A percentile compares a stretch with the other conserved stretches of the same genome.
Conservation (phyloP, 2,113 vertebrate genomes). For the Mellivora capensis region DNA sequence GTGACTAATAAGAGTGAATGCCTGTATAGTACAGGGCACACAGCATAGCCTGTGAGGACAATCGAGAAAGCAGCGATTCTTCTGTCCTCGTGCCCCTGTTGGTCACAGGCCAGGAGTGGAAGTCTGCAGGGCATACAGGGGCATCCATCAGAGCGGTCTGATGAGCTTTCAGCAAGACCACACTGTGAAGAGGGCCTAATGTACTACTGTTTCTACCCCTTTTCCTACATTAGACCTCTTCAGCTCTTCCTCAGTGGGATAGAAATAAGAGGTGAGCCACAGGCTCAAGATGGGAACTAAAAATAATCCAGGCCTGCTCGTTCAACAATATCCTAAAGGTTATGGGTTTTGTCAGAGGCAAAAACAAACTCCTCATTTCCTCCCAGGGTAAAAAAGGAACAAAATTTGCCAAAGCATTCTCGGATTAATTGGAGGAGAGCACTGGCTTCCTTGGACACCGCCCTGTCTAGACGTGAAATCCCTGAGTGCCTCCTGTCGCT, state of each 20-base stretch:
- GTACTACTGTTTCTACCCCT: neutral
- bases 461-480: conserved; percentile 30
- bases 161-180: neutral
- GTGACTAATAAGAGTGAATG: neutral
- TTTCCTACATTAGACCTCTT: neutral
- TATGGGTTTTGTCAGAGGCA: neutral
- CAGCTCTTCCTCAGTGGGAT: accelerated
- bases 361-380: conserved; percentile 13
- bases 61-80: accelerated
- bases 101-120: neutral
- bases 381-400: neutral
- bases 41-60: neutral
- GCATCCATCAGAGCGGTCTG: neutral
- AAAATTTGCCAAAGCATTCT: neutral
- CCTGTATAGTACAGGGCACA: accelerated
- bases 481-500: neutral
- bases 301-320: neutral
- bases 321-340: neutral
- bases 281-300: neutral
- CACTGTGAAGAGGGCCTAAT: neutral
- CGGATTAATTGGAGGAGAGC: neutral
- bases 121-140: accelerated
- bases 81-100: accelerated
- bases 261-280: neutral
- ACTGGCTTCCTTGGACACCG: neutral